Conservation (phyloP, 2,113 vertebrate genomes). For the Rhinolophus sinicus region DNA sequence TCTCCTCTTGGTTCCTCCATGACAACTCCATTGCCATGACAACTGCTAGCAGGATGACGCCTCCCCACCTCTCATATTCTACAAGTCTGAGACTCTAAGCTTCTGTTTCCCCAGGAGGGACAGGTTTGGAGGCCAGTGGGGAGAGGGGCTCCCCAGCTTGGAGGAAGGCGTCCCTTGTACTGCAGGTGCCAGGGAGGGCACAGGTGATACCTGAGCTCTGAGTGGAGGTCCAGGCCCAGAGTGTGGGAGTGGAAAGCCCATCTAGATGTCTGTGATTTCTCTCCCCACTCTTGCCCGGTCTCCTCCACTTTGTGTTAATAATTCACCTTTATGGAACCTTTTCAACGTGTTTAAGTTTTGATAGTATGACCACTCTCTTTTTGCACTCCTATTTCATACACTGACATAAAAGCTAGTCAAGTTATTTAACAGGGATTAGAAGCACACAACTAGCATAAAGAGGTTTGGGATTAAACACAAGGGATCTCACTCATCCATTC, state of each 20-base stretch:
- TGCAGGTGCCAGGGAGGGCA: too few relatives aligned
- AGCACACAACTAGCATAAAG: background rate
- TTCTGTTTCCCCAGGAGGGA: background rate
- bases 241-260: fast-evolving
- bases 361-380: background rate
- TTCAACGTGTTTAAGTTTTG: background rate
- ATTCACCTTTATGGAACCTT: background rate
- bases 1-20: background rate
- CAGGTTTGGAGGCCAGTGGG: background rate
- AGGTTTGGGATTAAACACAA: background rate
- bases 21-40: background rate
- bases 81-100: background rate
- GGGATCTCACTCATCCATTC: background rate
- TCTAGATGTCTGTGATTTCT: fast-evolving
- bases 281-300: background rate
- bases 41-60: background rate
- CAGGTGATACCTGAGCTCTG: fast-evolving
- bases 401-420: background rate
- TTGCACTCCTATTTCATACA: background rate
- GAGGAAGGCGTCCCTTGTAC: background rate
- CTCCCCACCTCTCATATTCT: fast-evolving
- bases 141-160: background rate
- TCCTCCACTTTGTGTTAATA: background rate
- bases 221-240: background rate
- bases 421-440: background rate